Conservation (phyloP, 2,113 vertebrate genomes). For the Rhodinocichla rosea region DNA sequence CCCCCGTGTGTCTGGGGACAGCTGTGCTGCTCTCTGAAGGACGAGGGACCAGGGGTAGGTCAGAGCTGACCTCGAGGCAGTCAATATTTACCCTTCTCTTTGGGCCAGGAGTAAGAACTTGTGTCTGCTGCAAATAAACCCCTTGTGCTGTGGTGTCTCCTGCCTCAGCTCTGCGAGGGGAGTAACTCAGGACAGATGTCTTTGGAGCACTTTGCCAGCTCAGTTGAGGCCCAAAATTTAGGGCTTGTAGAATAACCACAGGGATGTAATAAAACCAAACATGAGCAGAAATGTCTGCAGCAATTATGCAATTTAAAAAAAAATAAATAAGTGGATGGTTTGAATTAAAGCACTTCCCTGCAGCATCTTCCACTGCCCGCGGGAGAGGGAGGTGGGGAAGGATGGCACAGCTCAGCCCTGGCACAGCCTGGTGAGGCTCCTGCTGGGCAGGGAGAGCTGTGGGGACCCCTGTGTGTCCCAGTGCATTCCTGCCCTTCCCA, state of each 20-base stretch:
- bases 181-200: conserved; percentile 14
- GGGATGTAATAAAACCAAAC: conserved; percentile 36
- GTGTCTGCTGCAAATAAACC: neutral
- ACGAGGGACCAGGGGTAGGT: neutral
- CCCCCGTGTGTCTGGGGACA: neutral
- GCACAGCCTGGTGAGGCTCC: neutral
- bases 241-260: conserved; percentile 53
- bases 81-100: neutral
- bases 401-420: neutral
- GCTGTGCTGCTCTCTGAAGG: neutral
- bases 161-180: neutral
- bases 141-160: neutral
- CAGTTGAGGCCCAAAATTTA: conserved; percentile 45
- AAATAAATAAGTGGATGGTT: neutral
- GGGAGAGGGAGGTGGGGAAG: neutral
- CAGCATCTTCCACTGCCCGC: neutral
- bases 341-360: neutral
- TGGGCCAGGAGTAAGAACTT: neutral
- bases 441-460: neutral
- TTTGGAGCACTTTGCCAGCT: neutral
- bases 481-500: neutral
- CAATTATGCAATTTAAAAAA: conserved; percentile 27
- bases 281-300: conserved; percentile 42
- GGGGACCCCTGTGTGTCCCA: neutral
- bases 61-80: neutral